Percentiles rank a stretch among this genome's conserved stretches.
These are phyloP conservation scores for Eupithecia insigniata DNA, from an alignment of 2,888 invertebrate genomes.

Conservation along the genomic window DNA sequence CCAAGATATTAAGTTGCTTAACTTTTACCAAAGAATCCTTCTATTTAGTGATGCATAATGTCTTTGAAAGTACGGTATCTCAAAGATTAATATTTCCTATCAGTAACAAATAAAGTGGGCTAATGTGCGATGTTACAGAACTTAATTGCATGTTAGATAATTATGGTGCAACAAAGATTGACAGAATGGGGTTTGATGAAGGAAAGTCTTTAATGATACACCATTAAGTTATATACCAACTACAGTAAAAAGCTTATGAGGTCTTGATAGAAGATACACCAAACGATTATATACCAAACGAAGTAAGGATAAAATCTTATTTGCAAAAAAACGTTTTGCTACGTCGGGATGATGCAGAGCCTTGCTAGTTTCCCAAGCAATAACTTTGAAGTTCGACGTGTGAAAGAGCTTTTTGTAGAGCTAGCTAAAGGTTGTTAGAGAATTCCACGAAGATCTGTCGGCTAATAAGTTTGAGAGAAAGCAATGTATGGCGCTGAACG, in stretches of 20 bases:
- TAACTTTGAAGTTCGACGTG: neutral
- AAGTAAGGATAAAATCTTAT: neutral
- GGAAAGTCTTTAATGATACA: conserved; percentile 21
- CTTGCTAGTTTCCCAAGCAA: neutral
- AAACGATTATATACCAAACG: neutral
- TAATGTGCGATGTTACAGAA: conserved; percentile 29
- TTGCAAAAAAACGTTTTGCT: too few relatives aligned
- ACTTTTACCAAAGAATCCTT: neutral
- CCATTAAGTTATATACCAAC: conserved; percentile 9
- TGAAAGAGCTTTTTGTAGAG: conserved; percentile 6
- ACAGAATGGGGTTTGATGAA: conserved; percentile 8
- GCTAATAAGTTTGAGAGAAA: conserved; percentile 25
- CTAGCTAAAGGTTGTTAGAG: conserved; percentile 16
- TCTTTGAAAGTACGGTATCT: neutral
- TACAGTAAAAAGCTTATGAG: neutral
- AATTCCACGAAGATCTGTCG: conserved; percentile 20
- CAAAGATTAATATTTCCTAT: neutral
- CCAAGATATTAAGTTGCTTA: neutral
- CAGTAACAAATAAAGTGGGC: conserved; percentile 13
- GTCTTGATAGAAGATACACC: neutral
- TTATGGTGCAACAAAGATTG: conserved; percentile 12
- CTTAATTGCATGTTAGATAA: conserved; percentile 24
- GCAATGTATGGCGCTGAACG: conserved; percentile 33
- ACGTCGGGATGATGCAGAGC: neutral
- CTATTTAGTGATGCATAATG: too few relatives aligned